A percentile compares a stretch with the other conserved stretches of the same genome.
phyloP scores from a whole-genome alignment of 2,113 vertebrate genomes.

The Muntiacus muntjak region DNA sequence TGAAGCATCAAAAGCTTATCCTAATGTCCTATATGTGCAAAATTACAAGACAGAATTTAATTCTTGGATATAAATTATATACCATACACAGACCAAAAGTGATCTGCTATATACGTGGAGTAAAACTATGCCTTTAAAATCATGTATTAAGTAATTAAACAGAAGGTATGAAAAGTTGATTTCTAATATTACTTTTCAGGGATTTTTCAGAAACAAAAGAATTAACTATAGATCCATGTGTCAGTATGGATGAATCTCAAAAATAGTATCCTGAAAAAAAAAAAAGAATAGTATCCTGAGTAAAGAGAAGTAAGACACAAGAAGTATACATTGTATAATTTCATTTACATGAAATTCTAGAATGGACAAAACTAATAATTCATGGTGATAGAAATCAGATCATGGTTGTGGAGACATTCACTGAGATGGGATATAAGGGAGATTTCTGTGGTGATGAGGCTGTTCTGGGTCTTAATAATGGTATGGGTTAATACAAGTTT shows the following conservation, averaged over 20 bases:
- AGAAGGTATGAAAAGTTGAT: not conserved
- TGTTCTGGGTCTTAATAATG: not conserved
- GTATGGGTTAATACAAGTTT: not conserved
- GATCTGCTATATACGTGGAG: not conserved
- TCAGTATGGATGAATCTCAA: not conserved
- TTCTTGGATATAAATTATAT: constrained; percentile 14
- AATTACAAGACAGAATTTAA: not conserved
- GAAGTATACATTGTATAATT: not conserved
- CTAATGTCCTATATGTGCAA: not conserved
- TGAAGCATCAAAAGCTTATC: not conserved
- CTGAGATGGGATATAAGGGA: not conserved
- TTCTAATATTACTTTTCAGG: not conserved
- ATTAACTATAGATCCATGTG: not conserved
- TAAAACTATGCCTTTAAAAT: not conserved
- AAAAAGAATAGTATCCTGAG: not conserved
- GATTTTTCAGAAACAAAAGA: not conserved
- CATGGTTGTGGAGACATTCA: not conserved
- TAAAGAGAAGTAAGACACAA: not conserved
- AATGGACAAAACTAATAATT: not conserved
- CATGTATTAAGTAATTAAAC: not conserved
- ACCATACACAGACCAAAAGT: not conserved
- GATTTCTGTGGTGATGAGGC: not conserved
- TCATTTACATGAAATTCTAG: not conserved
- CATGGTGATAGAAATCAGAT: not conserved
- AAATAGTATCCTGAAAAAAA: not conserved